These are phyloP conservation scores for Cryptomyrus ogoouensis DNA, from an alignment of 2,113 vertebrate genomes.

Conservation along the genomic window DNA sequence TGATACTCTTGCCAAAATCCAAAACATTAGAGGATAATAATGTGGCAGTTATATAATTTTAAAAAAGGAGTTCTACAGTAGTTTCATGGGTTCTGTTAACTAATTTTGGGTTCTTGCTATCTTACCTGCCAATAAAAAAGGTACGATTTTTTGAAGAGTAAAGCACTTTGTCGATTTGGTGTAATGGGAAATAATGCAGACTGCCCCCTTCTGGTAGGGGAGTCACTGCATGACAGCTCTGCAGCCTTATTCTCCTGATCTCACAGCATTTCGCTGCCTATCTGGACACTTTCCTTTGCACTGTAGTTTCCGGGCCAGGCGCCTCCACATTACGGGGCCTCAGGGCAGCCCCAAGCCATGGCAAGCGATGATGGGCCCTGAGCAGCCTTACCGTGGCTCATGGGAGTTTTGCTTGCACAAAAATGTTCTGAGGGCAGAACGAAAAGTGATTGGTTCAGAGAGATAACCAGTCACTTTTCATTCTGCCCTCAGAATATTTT, in stretches of 20 bases:
- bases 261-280: not conserved
- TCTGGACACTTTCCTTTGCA: not conserved
- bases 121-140: not conserved
- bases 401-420: not conserved
- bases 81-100: not conserved
- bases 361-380: not conserved
- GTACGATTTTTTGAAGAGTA: not conserved
- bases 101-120: not conserved
- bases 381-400: not conserved
- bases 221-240: not conserved
- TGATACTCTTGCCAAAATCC: not conserved
- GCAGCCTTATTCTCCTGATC: not conserved
- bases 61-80: not conserved
- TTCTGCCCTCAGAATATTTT: not conserved
- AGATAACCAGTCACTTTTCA: not conserved
- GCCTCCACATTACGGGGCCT: not conserved
- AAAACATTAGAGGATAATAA: not conserved
- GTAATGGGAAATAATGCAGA: not conserved
- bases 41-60: not conserved
- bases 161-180: not conserved
- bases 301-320: not conserved
- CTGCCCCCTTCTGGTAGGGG: constrained; percentile 1
- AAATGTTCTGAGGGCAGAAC: not conserved
- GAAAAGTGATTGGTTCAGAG: too few species aligned
- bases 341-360: not conserved